Base-by-base conservation (phyloP, 2,888 invertebrate genomes). In the Entomobrya proxima region DNA sequence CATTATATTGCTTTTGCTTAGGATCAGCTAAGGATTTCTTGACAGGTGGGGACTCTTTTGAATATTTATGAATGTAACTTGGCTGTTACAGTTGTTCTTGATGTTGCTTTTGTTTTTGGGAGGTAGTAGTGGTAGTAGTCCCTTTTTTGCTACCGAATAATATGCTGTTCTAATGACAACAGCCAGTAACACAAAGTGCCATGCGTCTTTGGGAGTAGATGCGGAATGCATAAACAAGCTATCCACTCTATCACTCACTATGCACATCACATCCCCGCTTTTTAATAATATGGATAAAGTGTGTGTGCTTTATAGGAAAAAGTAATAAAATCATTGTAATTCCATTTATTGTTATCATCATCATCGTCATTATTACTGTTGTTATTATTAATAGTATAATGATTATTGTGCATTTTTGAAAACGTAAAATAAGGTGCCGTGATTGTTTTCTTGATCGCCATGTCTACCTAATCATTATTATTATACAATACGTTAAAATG, bases 11-110 rank as follows among this genome's bases (percentile, higher is more conserved):
- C 69, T 69, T 40, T 44, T 69, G n/a, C n/a, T n/a, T n/a, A n/a
- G n/a, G n/a, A 69, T 69, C 40, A 69, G 15, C 27, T 15, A 21
- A 15, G 27, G 40, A 47, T 44, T 69, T 69, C 18, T 69, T 47
- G 69, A 69, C 69, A 69, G 69, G 69, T 69, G 69, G 35, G 37
- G 69, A 69, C 44, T 69, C 44, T 40, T 55, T 64, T 69, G 69
- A 69, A 69, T 69, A 69, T 69, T 69, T 69, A 69, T 69, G 69
- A 44, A 44, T 69, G 35, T 24, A 15, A 50, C 2, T 52, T 52
- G 50, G 27, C 55, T 55, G 27, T 55, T 13, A 55, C 64, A 35
- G 18, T 64, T 35, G n/a, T 35, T 64, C 11, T 24, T 61, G 11
- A 30, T 61, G n/a, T 9, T 30, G 30, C 13, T 61, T 15, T 32